phyloP scores from a whole-genome alignment of 2,113 vertebrate genomes.

The Lucifuga dentata region DNA sequence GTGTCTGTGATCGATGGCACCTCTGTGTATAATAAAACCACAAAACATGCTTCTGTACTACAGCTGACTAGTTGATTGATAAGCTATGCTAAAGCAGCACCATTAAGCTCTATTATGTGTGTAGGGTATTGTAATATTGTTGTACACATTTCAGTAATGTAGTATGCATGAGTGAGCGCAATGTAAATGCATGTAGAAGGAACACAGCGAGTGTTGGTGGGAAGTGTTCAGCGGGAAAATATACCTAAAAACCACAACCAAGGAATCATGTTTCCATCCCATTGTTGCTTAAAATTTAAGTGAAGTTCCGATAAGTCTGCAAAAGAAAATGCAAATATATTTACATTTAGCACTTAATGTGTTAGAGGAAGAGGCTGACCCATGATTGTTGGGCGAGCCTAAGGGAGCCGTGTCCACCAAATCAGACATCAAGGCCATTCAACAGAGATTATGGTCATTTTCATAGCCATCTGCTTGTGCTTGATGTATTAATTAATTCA shows the following conservation, averaged over 20 bases:
- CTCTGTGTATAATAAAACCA: slow-evolving; percentile 54
- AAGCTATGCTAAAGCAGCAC: slow-evolving; percentile 29
- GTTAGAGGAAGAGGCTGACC: no score
- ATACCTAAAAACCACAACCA: background rate
- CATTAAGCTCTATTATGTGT: slow-evolving; percentile 67
- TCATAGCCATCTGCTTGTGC: no score
- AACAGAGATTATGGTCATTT: no score
- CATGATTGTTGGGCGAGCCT: no score
- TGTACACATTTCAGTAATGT: slow-evolving; percentile 54
- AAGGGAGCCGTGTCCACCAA: no score
- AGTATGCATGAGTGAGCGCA: slow-evolving; percentile 41
- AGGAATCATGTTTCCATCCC: background rate
- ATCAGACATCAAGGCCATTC: no score
- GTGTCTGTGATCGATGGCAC: slow-evolving; percentile 63
- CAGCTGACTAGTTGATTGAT: slow-evolving; percentile 71
- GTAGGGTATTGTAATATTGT: slow-evolving; percentile 57
- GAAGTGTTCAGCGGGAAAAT: background rate
- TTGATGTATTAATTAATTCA: no score
- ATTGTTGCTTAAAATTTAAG: no score
- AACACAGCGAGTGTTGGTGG: background rate
- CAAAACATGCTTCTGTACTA: slow-evolving; percentile 54
- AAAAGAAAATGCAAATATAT: slow-evolving; percentile 2
- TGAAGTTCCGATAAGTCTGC: background rate
- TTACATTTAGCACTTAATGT: no score
- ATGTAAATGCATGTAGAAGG: slow-evolving; percentile 16